Percentiles rank a stretch among this genome's conserved stretches.
These are phyloP conservation scores for Tragelaphus strepsiceros DNA, from an alignment of 2,113 vertebrate species.

Conservation along the genomic window DNA sequence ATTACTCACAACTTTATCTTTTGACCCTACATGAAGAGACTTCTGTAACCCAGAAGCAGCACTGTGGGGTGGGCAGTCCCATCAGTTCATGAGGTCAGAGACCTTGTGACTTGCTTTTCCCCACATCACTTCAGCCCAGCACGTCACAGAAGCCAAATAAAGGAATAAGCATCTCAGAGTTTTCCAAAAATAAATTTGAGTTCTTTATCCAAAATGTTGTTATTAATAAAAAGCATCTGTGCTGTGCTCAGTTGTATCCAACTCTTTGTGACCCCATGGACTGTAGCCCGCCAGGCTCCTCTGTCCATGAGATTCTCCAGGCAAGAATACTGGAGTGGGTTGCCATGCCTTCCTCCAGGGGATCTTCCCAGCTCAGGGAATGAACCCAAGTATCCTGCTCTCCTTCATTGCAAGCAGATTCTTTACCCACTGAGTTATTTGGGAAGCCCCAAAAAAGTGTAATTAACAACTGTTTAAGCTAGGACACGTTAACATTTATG, in stretches of 20 bases:
- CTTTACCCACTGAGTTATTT: neutral
- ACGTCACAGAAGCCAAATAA: neutral
- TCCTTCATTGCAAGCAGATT: neutral
- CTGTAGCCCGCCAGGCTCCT: neutral
- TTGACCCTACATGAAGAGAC: neutral
- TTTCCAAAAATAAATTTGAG: neutral
- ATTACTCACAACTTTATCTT: neutral
- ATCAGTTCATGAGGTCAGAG: neutral
- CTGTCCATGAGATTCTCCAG: neutral
- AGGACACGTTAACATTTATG: neutral
- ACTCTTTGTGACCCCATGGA: neutral
- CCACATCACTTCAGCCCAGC: neutral
- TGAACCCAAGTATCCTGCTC: neutral
- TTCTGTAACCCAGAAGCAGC: neutral
- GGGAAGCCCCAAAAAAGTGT: neutral
- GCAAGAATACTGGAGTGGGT: neutral
- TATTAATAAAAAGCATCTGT: neutral
- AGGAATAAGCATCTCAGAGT: neutral
- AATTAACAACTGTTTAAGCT: neutral
- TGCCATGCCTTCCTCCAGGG: neutral
- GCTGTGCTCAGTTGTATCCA: neutral
- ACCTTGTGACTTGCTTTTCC: neutral
- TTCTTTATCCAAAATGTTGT: neutral
- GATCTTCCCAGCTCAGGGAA: neutral
- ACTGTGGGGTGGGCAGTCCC: fast-evolving